Conservation (phyloP, 2,113 vertebrate species). For the Lasiurus borealis region DNA sequence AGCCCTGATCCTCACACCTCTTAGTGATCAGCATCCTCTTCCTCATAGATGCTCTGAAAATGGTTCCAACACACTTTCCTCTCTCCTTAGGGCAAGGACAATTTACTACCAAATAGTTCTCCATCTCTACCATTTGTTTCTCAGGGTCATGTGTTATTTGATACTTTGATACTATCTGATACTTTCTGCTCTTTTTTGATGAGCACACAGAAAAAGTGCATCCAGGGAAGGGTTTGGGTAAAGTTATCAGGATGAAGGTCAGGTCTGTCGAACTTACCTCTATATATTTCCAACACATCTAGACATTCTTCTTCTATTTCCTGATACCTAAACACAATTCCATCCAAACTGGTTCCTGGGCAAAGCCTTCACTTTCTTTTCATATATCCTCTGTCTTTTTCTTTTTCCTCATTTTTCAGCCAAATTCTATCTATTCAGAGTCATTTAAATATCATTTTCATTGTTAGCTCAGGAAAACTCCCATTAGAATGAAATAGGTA, state of each 20-base stretch:
- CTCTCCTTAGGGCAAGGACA: background rate
- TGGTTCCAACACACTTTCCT: background rate
- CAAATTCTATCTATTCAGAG: background rate
- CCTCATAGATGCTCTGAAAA: background rate
- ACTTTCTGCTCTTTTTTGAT: background rate
- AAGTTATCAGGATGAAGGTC: background rate
- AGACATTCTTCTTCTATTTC: background rate
- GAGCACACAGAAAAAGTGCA: background rate
- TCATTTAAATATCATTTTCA: slow-evolving; percentile 1
- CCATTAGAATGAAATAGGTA: background rate
- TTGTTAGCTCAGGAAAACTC: background rate
- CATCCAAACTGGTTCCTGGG: background rate
- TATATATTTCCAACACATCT: background rate
- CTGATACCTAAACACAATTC: background rate
- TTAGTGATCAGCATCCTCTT: background rate
- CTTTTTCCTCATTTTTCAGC: background rate
- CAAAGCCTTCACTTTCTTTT: background rate
- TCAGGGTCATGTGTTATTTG: background rate
- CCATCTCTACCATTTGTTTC: background rate
- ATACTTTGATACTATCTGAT: background rate
- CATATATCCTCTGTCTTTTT: background rate
- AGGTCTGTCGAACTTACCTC: background rate
- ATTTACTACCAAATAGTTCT: background rate
- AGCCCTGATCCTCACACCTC: no score
- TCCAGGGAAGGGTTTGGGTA: background rate